Percentiles rank a stretch among this genome's conserved stretches.
These are phyloP conservation scores for Dufourea novaeangliae DNA, from an alignment of 1,140 invertebrate species.

Conservation along the genomic window DNA sequence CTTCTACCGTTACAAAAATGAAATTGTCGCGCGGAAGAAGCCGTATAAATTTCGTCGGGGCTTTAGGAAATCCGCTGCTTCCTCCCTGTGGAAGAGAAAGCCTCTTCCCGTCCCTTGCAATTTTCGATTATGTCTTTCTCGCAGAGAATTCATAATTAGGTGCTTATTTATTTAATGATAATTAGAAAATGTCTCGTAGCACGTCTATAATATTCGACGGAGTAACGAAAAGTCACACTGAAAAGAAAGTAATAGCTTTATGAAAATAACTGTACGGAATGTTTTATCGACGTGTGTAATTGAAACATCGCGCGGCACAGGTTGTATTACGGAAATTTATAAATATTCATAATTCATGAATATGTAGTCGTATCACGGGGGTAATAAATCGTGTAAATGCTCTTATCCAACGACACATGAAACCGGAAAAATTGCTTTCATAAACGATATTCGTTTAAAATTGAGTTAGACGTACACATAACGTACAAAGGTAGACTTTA, in stretches of 20 bases:
- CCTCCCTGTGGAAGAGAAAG: background rate
- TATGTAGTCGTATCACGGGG: background rate
- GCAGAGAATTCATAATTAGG: background rate
- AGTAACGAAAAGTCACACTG: too few relatives aligned
- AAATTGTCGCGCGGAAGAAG: constrained; percentile 31
- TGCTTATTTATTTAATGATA: too few relatives aligned
- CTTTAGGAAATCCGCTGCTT: constrained; percentile 13
- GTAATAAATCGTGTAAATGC: background rate
- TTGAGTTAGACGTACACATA: too few relatives aligned
- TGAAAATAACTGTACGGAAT: background rate
- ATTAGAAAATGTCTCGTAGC: too few relatives aligned
- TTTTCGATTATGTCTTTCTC: background rate
- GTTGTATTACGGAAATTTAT: background rate
- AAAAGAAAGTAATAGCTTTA: background rate
- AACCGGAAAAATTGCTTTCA: background rate
- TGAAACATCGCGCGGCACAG: background rate
- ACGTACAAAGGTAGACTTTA: background rate
- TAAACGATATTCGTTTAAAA: background rate
- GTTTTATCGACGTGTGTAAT: constrained; percentile 1
- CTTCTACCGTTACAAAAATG: constrained; percentile 18
- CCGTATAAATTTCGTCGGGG: background rate
- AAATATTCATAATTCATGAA: constrained; percentile 5
- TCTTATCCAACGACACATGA: background rate
- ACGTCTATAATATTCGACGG: too few relatives aligned
- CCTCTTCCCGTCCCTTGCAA: background rate